Percentiles rank a stretch among this genome's conserved stretches.
Evolutionary conservation across 2,888 invertebrate species (phyloP).

Genomic region (Sinohyriopsis cumingii): DNA sequence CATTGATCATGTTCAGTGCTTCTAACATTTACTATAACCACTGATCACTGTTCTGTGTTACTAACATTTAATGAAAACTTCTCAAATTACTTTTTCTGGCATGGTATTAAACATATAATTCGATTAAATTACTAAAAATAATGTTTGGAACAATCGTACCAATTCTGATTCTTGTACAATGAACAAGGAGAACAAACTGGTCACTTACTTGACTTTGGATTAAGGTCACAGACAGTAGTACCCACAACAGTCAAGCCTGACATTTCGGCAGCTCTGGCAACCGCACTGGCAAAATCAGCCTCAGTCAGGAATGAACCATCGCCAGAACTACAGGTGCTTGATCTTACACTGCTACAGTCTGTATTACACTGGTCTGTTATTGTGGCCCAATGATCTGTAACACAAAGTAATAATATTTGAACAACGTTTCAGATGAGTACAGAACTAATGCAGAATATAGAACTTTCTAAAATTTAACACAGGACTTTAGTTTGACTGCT

Average conservation of each 20-base stretch:
- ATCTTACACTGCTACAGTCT: slow-evolving; percentile 59
- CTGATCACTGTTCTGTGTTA: too few relatives aligned
- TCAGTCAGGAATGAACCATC: slow-evolving; percentile 71
- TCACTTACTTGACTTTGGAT: slow-evolving; percentile 35
- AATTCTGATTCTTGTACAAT: neutral
- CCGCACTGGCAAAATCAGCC: slow-evolving; percentile 72
- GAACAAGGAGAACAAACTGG: neutral
- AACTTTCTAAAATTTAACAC: too few relatives aligned
- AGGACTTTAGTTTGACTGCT: too few relatives aligned
- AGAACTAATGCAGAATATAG: too few relatives aligned
- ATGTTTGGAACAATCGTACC: neutral
- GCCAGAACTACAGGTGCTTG: slow-evolving; percentile 68
- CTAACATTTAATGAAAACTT: too few relatives aligned
- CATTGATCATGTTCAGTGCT: too few relatives aligned
- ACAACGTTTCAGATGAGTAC: too few relatives aligned
- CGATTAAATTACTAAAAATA: too few relatives aligned
- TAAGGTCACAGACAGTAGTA: slow-evolving; percentile 65
- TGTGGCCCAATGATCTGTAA: slow-evolving; percentile 35
- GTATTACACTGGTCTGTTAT: slow-evolving; percentile 59
- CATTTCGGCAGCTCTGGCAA: slow-evolving; percentile 71
- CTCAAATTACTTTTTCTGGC: too few relatives aligned
- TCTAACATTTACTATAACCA: too few relatives aligned
- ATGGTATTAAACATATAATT: too few relatives aligned
- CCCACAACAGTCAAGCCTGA: slow-evolving; percentile 72
- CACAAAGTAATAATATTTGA: neutral